A percentile compares a stretch with the other conserved stretches of the same genome.
Evolutionary conservation across 92 coral and sea anemone genomes (phyloP).

Genomic region (Actinostola sp.): DNA sequence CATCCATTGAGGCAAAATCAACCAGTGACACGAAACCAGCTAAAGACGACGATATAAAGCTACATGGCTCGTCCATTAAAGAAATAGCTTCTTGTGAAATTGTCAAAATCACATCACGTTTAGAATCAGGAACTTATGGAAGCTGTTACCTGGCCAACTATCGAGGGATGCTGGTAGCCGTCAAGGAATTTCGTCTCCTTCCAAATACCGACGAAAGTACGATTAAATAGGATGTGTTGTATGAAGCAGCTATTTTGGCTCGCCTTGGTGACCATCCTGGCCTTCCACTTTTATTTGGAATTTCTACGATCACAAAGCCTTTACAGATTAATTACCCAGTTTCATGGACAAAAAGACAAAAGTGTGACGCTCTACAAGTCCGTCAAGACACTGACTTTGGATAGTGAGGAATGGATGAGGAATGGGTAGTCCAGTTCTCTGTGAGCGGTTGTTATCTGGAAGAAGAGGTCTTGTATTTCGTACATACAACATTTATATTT

Average conservation of each 20-base stretch:
- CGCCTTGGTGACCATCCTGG: constrained; percentile 38
- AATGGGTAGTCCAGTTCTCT: constrained; percentile 5
- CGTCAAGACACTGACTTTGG: neutral
- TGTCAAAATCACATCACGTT: neutral
- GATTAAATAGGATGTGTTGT: constrained; percentile 4
- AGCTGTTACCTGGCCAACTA: constrained; percentile 18
- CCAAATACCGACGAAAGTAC: neutral
- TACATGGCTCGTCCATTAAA: constrained; percentile 16
- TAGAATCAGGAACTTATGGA: constrained; percentile 23
- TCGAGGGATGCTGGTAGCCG: constrained; percentile 14
- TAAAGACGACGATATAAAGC: neutral
- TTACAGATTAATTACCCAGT: constrained; percentile 20
- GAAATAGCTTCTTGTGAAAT: constrained; percentile 19
- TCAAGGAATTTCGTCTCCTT: neutral
- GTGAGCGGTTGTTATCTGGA: no score
- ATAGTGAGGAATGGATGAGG: neutral
- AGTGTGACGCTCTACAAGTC: constrained; percentile 8
- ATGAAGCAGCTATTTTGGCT: constrained; percentile 23
- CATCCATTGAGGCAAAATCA: no score
- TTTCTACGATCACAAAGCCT: constrained; percentile 2
- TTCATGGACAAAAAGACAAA: constrained; percentile 29
- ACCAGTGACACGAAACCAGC: neutral
- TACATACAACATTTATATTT: neutral
- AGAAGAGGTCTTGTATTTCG: neutral
- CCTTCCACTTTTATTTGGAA: constrained; percentile 34